Base-by-base conservation (phyloP, 2,888 invertebrate genomes). In the Smittia sp. region DNA sequence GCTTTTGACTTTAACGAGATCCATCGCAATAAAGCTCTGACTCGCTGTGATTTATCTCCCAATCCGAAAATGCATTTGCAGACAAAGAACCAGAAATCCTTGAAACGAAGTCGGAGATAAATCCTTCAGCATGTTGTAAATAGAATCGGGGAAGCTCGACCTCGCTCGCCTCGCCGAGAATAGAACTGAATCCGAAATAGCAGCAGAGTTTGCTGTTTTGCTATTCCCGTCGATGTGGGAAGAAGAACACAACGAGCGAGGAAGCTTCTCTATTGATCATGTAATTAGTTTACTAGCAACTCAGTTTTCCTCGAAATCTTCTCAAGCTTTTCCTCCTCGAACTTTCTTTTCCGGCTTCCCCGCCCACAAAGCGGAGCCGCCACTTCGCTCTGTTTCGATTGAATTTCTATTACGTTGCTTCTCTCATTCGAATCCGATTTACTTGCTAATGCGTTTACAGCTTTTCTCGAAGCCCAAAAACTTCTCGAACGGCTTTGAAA, bases 31-130 rank as follows among this genome's bases (percentile, higher is more conserved):
- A 13, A 46, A 46, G 46, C 46, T 46, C 2, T 3, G 46, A 15
- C 2, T 11, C n/a, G 46, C 3, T 11, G 32, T 46, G 46, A 46
- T 46, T 46, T 46, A 46, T 46, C n/a, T 46, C n/a, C 11, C 46
- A n/a, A n/a, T 46, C n/a, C 46, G 15, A 13, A 11, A 46, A 46
- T 46, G 46, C 13, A 46, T 11, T 15, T 46, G 46, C 46, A 46
- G 15, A 46, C 46, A 46, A 11, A n/a, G 15, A 66, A 38, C 66
- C 66, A 66, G 66, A 67, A 67, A 39, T 67, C 66, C 66, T 67
- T 67, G 39, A 67, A 67, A 13, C 22, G 13, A n/a, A 22, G 11
- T 62, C 41, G 39, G 13, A 39, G 39, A 67, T 67, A 67, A 63
- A 67, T 39, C 66, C 66, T 66, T 38, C 66, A 66, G 15, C 46